Conservation (phyloP, 2,113 vertebrate species). For the Rousettus leschenaultii region DNA sequence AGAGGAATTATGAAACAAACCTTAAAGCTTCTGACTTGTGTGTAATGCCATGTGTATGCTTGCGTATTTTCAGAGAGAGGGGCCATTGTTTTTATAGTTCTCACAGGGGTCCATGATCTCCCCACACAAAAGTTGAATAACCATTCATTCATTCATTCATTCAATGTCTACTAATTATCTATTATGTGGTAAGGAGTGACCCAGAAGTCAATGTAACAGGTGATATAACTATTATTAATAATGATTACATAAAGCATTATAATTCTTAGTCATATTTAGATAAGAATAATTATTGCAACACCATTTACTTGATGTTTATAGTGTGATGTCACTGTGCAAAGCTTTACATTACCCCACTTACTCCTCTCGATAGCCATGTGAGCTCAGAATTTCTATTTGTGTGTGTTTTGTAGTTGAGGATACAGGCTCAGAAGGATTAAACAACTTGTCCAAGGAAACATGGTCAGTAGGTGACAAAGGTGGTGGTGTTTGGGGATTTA, state of each 20-base stretch:
- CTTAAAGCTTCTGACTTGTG: not conserved
- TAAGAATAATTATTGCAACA: not conserved
- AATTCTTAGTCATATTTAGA: not conserved
- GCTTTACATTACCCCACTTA: not conserved
- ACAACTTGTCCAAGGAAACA: not conserved
- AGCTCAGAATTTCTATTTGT: not conserved
- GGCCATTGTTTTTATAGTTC: not conserved
- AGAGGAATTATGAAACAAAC: not conserved
- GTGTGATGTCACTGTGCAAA: not conserved
- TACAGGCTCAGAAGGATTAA: not conserved
- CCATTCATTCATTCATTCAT: not conserved
- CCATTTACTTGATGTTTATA: not conserved
- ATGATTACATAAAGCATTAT: not conserved
- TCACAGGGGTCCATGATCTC: not conserved
- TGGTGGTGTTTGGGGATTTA: not conserved
- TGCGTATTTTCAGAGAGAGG: not conserved
- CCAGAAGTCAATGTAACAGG: not conserved
- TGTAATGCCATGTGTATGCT: not conserved
- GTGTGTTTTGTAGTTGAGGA: not conserved
- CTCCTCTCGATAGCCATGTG: not conserved
- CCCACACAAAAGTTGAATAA: not conserved
- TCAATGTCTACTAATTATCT: not conserved
- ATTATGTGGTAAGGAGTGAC: not conserved
- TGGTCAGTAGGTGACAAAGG: not conserved
- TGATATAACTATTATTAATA: not conserved